Percentiles rank a stretch among this genome's conserved stretches.
These are phyloP conservation scores for Drosophila cyrtoloma DNA, from an alignment of 2,888 invertebrate species.

Conservation along the genomic window DNA sequence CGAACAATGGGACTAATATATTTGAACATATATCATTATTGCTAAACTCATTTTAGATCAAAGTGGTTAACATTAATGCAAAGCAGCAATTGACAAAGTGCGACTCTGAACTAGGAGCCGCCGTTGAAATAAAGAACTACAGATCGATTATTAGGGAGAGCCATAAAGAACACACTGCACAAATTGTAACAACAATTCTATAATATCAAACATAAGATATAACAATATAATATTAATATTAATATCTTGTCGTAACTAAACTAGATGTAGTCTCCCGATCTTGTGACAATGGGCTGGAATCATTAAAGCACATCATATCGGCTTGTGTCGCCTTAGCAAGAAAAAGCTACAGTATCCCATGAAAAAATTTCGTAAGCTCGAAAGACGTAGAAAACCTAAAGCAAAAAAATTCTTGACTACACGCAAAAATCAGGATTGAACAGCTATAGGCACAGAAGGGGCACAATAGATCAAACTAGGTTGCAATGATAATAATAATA, in stretches of 20 bases:
- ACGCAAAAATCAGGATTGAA: background rate
- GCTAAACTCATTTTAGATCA: background rate
- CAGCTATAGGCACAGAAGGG: background rate
- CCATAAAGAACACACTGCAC: background rate
- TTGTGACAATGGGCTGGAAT: background rate
- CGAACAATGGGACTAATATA: slow-evolving; percentile 52
- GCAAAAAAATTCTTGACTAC: background rate
- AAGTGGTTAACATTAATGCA: background rate
- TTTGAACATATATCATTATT: background rate
- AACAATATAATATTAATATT: background rate
- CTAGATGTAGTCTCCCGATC: background rate
- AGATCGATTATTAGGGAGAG: background rate
- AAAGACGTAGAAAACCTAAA: background rate
- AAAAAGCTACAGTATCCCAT: background rate
- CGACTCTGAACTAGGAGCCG: fast-evolving
- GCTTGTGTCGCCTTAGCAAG: background rate
- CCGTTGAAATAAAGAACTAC: background rate
- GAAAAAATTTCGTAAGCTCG: background rate
- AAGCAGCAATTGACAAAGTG: background rate
- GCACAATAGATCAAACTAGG: background rate
- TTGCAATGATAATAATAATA: background rate
- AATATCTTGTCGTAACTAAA: background rate
- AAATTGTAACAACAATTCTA: background rate
- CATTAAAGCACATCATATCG: background rate
- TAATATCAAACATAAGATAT: background rate